phyloP scores from a whole-genome alignment of 92 coral and sea anemone genomes.

The Parazoanthus swiftii region DNA sequence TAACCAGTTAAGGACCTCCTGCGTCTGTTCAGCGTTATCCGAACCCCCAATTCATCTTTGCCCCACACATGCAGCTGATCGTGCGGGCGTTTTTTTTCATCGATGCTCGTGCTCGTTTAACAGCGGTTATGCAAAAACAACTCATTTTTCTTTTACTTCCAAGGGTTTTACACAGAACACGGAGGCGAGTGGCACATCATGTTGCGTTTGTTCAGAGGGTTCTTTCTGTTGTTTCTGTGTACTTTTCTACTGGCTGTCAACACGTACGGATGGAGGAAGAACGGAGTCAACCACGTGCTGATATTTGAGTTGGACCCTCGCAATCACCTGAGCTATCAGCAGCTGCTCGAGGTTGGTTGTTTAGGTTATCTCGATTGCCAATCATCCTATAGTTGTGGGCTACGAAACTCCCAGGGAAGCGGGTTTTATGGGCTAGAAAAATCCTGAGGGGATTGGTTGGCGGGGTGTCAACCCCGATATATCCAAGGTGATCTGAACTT shows the following conservation, averaged over 20 bases:
- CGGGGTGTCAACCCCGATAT: too few relatives aligned
- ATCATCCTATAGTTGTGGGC: too few relatives aligned
- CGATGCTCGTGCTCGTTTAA: too few relatives aligned
- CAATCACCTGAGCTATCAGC: slow-evolving; percentile 91
- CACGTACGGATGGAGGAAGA: slow-evolving; percentile 95
- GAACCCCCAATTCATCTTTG: too few relatives aligned
- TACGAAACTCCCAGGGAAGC: too few relatives aligned
- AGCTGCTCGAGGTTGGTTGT: slow-evolving; percentile 76
- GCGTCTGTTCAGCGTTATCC: too few relatives aligned
- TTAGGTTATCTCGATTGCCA: not conserved
- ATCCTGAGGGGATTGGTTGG: too few relatives aligned
- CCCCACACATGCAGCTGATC: too few relatives aligned
- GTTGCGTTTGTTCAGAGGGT: slow-evolving; percentile 85
- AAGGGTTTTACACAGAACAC: slow-evolving; percentile 74
- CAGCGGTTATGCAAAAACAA: not conserved
- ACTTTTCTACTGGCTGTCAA: slow-evolving; percentile 91
- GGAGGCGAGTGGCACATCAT: slow-evolving; percentile 73
- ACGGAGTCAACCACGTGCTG: slow-evolving; percentile 97
- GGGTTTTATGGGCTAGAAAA: too few relatives aligned
- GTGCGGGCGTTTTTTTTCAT: too few relatives aligned
- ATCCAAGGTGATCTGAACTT: too few relatives aligned
- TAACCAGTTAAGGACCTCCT: too few relatives aligned
- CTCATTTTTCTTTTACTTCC: not conserved
- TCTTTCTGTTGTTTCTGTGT: slow-evolving; percentile 84
- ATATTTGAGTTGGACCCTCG: slow-evolving; percentile 97